These are phyloP conservation scores for Linnaemya vulpina DNA, from an alignment of 2,888 invertebrate genomes.

Conservation along the genomic window DNA sequence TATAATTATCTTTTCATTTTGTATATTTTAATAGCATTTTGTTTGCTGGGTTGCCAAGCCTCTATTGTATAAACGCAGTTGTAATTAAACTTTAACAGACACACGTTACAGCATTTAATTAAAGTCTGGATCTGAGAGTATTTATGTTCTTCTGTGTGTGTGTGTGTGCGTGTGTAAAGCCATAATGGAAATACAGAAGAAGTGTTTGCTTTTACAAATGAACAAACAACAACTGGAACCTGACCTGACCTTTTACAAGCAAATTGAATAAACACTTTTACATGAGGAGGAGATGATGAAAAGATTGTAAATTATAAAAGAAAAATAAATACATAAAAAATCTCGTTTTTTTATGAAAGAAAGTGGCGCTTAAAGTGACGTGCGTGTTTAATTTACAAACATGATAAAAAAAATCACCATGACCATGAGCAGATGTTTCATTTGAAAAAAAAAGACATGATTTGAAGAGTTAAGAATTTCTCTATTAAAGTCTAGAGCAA, in stretches of 20 bases:
- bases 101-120: constrained; percentile 61
- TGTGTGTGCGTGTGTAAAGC: constrained; percentile 1
- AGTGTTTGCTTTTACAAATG: constrained; percentile 34
- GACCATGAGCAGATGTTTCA: constrained; percentile 23
- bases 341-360: constrained; percentile 1
- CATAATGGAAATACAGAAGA: constrained; percentile 13
- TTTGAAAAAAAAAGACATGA: constrained; percentile 13
- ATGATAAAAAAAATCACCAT: constrained; percentile 31
- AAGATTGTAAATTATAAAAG: not conserved
- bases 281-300: not conserved
- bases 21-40: not conserved
- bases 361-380: constrained; percentile 51
- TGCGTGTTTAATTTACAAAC: constrained; percentile 24
- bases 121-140: constrained; percentile 19
- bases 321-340: not conserved
- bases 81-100: constrained; percentile 64
- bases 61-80: constrained; percentile 16
- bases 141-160: not conserved
- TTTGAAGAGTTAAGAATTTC: constrained; percentile 6
- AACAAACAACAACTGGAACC: constrained; percentile 19
- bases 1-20: no score
- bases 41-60: constrained; percentile 20
- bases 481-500: not conserved
- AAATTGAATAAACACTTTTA: constrained; percentile 50
- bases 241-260: constrained; percentile 42